A percentile compares a stretch with the other conserved stretches of the same genome.
Conservation (phyloP, 2,797 vertebrate species). For the Sebastes itinus region DNA sequence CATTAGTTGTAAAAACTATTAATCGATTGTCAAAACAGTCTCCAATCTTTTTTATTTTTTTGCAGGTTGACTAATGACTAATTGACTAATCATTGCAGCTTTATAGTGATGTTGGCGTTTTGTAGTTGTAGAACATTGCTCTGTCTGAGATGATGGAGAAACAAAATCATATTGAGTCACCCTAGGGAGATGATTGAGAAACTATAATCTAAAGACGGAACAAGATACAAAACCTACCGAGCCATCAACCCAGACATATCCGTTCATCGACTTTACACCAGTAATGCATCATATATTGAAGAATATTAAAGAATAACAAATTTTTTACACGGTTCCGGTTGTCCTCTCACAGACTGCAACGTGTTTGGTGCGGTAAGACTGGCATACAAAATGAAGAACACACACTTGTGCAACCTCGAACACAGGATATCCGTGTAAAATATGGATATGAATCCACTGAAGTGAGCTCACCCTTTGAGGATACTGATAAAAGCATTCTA, state of each 20-base stretch:
- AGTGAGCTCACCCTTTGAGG: not conserved
- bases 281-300: not conserved
- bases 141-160: too few species aligned
- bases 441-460: not conserved
- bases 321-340: not conserved
- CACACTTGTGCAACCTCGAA: not conserved
- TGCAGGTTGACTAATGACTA: not conserved
- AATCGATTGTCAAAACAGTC: not conserved
- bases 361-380: not conserved
- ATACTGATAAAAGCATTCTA: not conserved
- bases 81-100: not conserved
- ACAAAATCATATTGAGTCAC: too few species aligned
- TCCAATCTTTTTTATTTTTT: not conserved
- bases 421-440: not conserved
- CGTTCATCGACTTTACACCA: not conserved
- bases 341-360: not conserved
- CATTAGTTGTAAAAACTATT: not conserved
- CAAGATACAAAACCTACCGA: not conserved
- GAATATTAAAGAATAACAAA: not conserved
- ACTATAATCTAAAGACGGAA: not conserved
- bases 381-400: not conserved
- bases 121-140: not conserved
- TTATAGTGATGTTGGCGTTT: too few species aligned
- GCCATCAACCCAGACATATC: not conserved
- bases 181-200: not conserved